A percentile compares a stretch with the other conserved stretches of the same genome.
phyloP scores from a whole-genome alignment of 2,797 vertebrate genomes.

The Sebastes umbrosus region DNA sequence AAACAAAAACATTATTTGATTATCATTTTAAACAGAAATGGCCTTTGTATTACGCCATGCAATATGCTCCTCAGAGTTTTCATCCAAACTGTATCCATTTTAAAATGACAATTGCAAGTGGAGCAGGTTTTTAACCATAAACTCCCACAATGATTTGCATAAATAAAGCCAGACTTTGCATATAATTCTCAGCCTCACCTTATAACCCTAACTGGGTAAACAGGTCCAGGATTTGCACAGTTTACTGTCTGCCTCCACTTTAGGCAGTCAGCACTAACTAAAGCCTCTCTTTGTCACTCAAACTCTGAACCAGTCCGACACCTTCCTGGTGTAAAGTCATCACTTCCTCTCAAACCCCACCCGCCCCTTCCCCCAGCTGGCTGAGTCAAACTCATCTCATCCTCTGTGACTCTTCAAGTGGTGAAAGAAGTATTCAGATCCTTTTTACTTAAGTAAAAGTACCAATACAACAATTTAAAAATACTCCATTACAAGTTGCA shows the following conservation, averaged over 20 bases:
- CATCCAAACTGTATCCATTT: neutral
- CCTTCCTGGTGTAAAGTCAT: neutral
- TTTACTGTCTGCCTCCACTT: neutral
- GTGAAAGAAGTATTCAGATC: neutral
- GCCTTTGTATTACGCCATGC: neutral
- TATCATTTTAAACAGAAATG: neutral
- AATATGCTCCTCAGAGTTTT: neutral
- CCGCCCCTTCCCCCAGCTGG: neutral
- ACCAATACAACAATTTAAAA: neutral
- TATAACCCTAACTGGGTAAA: neutral
- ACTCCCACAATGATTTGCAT: neutral
- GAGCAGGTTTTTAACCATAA: neutral
- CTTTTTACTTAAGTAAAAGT: neutral
- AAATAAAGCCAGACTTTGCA: neutral
- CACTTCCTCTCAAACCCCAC: neutral
- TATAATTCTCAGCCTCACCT: neutral
- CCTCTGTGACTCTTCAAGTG: neutral
- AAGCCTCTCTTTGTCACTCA: neutral
- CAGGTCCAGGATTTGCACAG: neutral
- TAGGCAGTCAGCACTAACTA: neutral
- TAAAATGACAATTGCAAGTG: neutral
- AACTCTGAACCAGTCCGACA: neutral
- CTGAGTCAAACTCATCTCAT: neutral
- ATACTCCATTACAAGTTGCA: neutral
- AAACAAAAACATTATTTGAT: neutral